Evolutionary conservation across 2,113 vertebrate genomes (phyloP).

Genomic region (Coregonus clupeaformis): DNA sequence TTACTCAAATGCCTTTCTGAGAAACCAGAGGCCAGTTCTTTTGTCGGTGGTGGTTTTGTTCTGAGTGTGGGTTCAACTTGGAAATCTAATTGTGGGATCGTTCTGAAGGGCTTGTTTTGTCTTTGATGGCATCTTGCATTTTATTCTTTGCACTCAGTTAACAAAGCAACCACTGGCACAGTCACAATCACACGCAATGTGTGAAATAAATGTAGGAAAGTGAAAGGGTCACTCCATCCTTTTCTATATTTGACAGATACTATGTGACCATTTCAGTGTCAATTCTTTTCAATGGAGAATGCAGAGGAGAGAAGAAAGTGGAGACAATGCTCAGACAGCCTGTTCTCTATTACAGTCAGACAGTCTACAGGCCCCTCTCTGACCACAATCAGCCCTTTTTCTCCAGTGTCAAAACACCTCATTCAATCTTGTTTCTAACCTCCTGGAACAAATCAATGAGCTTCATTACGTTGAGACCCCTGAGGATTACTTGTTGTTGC

Average conservation of each 20-base stretch:
- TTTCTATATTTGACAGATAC: neutral
- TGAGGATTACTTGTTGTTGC: slow-evolving; percentile 55
- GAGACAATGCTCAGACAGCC: neutral
- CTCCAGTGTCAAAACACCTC: slow-evolving; percentile 50
- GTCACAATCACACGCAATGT: neutral
- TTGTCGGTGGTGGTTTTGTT: neutral
- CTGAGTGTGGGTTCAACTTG: neutral
- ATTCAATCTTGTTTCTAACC: slow-evolving; percentile 57
- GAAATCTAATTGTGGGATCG: neutral
- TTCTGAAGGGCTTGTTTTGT: neutral
- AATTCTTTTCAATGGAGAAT: neutral
- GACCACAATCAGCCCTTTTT: slow-evolving; percentile 3
- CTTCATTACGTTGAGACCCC: slow-evolving; percentile 67
- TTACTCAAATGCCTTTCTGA: neutral
- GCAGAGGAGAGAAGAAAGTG: neutral
- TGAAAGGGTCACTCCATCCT: neutral
- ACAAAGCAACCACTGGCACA: neutral
- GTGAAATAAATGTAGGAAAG: neutral
- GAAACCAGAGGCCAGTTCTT: neutral
- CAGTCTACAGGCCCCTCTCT: neutral
- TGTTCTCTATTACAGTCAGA: neutral
- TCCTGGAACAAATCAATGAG: slow-evolving; percentile 66
- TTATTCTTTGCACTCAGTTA: neutral
- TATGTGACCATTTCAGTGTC: neutral
- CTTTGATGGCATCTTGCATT: neutral